Evolutionary conservation across 2,797 vertebrate genomes (phyloP), one percentile per base, ranked within the genome.

Genomic region (Rhabdophis nuchalis): DNA sequence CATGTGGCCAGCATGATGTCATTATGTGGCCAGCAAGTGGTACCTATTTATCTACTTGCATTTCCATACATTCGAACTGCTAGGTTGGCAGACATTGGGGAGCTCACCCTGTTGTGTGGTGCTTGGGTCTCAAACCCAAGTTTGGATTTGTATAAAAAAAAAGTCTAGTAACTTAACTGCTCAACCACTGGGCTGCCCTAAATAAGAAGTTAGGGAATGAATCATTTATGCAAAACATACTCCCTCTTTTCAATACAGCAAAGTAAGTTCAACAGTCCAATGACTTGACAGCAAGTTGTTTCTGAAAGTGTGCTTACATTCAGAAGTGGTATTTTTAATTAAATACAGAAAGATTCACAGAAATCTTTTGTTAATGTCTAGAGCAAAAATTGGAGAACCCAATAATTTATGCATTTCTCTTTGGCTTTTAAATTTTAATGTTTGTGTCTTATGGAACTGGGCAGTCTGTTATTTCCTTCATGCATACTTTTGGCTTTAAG

Each of bases 341-440:
- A 92, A 93, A 95, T 93, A 90, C 94, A 94, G 72, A 89, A 91
- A 93, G 89, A 68, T 85, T 94, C 90, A 93, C 95, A 95, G 96
- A 96, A 96, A 96, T 93, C 32, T 29, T 93, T 92, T 46, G 91
- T 95, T 96, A 96, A 92, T 93, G 94, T 89, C 93, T 93, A 89
- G 91, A 93, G 50, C 94, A 91, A 88, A 94, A 29, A 93, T 89
- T 87, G 41, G 88, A 91, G 90, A 96, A 93, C n/a, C 23, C 89
- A 0, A 0, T 96, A 95, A 96, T 96, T 96, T 96, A 96, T 92
- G 57, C 86, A 46, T 90, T 94, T 93, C 60, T 25, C 92, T 88
- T 95, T 91, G 56, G 85, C 96, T 95, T 96, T 96, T 93, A 94
- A 95, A 93, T 91, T 93, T 77, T 82, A 96, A 95, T 92, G 93